phyloP scores from a whole-genome alignment of 37 sponge, comb jelly and placozoan genomes.

The Theonella swinhoei region DNA sequence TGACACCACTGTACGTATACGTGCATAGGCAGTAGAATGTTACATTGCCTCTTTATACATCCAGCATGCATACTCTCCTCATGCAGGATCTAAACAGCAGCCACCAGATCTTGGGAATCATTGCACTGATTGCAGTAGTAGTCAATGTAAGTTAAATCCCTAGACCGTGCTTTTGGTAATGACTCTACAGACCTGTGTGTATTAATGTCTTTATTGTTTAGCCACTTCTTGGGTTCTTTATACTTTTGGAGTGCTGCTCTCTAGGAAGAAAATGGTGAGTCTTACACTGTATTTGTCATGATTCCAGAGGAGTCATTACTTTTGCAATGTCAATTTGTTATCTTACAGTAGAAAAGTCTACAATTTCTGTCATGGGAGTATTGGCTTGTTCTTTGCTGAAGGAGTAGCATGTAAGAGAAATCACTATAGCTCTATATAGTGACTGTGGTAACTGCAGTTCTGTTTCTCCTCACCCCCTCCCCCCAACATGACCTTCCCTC shows the following conservation, averaged over 20 bases:
- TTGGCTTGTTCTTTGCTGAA: conserved; percentile 38
- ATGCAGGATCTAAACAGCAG: conserved; percentile 34
- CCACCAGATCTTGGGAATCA: conserved; percentile 64
- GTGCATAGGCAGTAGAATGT: too few species aligned
- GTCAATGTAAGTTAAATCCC: conserved; percentile 54
- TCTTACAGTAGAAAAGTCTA: conserved; percentile 44
- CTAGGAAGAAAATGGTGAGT: background rate
- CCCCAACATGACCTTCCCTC: too few species aligned
- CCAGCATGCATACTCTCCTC: too few species aligned
- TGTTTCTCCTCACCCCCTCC: too few species aligned
- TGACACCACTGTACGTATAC: conserved; percentile 5
- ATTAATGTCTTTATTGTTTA: background rate
- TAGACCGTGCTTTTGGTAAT: background rate
- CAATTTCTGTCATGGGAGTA: conserved; percentile 60
- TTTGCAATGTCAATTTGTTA: too few species aligned
- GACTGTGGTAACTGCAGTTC: too few species aligned
- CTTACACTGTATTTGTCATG: too few species aligned
- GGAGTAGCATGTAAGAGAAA: conserved; percentile 16
- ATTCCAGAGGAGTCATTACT: too few species aligned
- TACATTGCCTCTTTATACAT: too few species aligned
- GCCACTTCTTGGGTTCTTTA: background rate
- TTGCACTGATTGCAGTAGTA: conserved; percentile 25
- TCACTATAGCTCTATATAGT: background rate
- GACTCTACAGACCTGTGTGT: too few species aligned
- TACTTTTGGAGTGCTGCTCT: background rate